Percentiles rank a stretch among this genome's conserved stretches.
phyloP scores from a whole-genome alignment of 2,113 vertebrate species.

The Proteles cristata region DNA sequence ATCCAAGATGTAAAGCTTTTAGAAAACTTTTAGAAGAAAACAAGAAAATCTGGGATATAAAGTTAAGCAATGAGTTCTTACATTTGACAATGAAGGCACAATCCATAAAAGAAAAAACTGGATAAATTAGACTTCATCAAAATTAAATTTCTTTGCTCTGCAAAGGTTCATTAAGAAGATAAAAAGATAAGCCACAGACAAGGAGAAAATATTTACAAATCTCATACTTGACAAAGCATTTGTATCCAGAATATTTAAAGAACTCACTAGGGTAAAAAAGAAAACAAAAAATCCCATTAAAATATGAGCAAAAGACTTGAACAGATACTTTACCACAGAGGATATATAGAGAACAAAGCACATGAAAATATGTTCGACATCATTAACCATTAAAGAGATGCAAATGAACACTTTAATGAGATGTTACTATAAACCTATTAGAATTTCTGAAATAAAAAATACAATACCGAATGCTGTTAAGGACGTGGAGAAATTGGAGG shows the following conservation, averaged over 20 bases:
- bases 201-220: constrained; percentile 44
- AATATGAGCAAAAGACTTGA: constrained; percentile 19
- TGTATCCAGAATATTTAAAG: constrained; percentile 12
- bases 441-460: constrained; percentile 25
- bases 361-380: not conserved
- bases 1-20: not conserved
- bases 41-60: not conserved
- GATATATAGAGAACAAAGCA: not conserved
- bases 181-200: not conserved
- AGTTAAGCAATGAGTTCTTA: not conserved
- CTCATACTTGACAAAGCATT: not conserved
- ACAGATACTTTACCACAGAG: not conserved
- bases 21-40: constrained; percentile 12
- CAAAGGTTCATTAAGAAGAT: constrained; percentile 30
- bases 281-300: not conserved
- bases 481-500: not conserved
- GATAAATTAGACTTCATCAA: not conserved
- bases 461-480: constrained; percentile 15
- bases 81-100: constrained; percentile 27
- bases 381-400: constrained; percentile 15
- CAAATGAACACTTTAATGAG: not conserved
- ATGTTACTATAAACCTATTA: not conserved
- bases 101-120: not conserved
- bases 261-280: constrained; percentile 12
- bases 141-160: not conserved